Evolutionary conservation across 2,113 vertebrate genomes (phyloP).

Genomic region (Bagarius yarrelli): DNA sequence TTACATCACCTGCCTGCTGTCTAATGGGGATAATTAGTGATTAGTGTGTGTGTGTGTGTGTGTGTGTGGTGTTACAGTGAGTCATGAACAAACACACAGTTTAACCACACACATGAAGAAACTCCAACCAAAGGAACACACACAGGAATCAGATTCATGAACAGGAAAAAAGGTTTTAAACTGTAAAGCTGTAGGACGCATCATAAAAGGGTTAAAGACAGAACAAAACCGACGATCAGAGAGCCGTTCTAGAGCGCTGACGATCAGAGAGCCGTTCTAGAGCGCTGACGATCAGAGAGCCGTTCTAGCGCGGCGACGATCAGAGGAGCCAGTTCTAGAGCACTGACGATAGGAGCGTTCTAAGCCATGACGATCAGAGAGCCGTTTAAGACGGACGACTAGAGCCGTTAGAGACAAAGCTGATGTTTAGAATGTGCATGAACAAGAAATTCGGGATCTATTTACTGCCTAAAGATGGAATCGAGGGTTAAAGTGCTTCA

Average conservation of each 20-base stretch:
- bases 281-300: neutral
- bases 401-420: too few relatives aligned
- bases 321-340: neutral
- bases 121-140: too few relatives aligned
- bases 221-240: too few relatives aligned
- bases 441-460: too few relatives aligned
- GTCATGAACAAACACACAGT: too few relatives aligned
- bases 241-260: neutral
- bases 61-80: too few relatives aligned
- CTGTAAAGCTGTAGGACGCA: too few relatives aligned
- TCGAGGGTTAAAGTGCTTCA: neutral
- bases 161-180: neutral
- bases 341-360: neutral
- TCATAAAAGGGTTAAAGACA: too few relatives aligned
- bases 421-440: too few relatives aligned
- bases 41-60: neutral
- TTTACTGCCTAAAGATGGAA: neutral
- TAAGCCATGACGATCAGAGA: too few relatives aligned
- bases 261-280: neutral
- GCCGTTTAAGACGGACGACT: too few relatives aligned
- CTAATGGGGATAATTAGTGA: neutral
- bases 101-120: too few relatives aligned
- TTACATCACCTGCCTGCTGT: neutral
- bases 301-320: neutral
- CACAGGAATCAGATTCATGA: neutral